A percentile compares a stretch with the other conserved stretches of the same genome.
Conservation (phyloP, 2,797 vertebrate species). For the Labroides dimidiatus region DNA sequence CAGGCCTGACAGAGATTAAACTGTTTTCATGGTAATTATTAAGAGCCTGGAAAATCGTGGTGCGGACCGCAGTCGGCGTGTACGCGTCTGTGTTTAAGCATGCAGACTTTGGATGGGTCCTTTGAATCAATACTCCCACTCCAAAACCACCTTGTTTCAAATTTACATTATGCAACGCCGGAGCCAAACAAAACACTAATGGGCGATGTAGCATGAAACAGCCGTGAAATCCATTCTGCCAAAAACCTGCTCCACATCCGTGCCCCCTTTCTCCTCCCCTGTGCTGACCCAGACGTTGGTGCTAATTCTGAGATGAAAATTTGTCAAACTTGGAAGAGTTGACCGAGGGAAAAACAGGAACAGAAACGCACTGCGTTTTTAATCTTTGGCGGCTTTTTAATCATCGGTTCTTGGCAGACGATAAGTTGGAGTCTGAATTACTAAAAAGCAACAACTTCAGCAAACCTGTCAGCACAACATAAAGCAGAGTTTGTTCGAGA, state of each 20-base stretch:
- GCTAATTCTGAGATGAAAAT: slow-evolving; percentile 50
- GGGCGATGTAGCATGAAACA: slow-evolving; percentile 83
- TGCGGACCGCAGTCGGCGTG: slow-evolving; percentile 48
- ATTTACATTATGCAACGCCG: slow-evolving; percentile 76
- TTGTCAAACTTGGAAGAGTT: slow-evolving; percentile 29
- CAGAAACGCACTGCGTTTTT: slow-evolving; percentile 35
- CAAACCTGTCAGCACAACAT: slow-evolving; percentile 54
- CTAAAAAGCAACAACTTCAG: slow-evolving; percentile 53
- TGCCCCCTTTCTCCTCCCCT: slow-evolving; percentile 45
- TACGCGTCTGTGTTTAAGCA: slow-evolving; percentile 57
- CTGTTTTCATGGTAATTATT: slow-evolving; percentile 76
- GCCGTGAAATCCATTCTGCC: slow-evolving; percentile 80
- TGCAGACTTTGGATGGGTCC: slow-evolving; percentile 75
- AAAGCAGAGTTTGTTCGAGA: slow-evolving; percentile 44
- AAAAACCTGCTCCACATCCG: slow-evolving; percentile 62
- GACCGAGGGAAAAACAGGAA: slow-evolving; percentile 37
- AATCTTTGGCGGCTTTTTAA: slow-evolving; percentile 47
- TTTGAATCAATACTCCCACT: slow-evolving; percentile 77
- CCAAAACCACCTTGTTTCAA: slow-evolving; percentile 77
- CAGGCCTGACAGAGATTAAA: slow-evolving; percentile 78
- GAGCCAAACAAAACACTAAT: slow-evolving; percentile 83
- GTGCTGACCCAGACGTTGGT: slow-evolving; percentile 62
- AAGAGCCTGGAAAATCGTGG: slow-evolving; percentile 61
- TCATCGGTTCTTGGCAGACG: slow-evolving; percentile 42
- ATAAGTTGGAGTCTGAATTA: slow-evolving; percentile 27